Evolutionary conservation across 2,888 invertebrate species (phyloP).

Genomic region (Cryptocephalus moraei): DNA sequence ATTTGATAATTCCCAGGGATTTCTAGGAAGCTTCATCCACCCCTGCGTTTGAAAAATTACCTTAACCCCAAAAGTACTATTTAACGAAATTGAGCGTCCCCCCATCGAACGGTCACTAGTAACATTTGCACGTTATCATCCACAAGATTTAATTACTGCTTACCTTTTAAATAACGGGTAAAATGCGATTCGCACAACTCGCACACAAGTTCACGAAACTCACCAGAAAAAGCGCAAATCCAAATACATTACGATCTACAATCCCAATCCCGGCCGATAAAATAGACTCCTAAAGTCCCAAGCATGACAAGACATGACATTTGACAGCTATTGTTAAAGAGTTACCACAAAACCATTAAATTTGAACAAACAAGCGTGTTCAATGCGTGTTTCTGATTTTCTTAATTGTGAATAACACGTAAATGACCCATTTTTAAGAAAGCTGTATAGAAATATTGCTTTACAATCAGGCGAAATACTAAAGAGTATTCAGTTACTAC

Average conservation of each 20-base stretch:
- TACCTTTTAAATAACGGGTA: slow-evolving; percentile 35
- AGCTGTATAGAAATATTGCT: too few species aligned
- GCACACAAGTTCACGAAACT: slow-evolving; percentile 26
- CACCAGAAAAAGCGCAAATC: slow-evolving; percentile 38
- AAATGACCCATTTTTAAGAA: too few species aligned
- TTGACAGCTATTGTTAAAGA: too few species aligned
- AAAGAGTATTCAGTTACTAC: too few species aligned
- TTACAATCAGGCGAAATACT: too few species aligned
- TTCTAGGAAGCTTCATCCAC: slow-evolving; percentile 6
- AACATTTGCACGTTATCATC: too few species aligned
- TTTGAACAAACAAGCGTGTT: too few species aligned
- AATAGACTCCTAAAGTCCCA: background rate
- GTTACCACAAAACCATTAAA: too few species aligned
- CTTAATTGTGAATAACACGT: too few species aligned
- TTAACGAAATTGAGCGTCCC: background rate
- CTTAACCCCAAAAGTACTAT: slow-evolving; percentile 2
- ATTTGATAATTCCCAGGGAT: background rate
- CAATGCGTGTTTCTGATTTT: too few species aligned
- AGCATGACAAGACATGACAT: too few species aligned
- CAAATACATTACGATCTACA: slow-evolving; percentile 17
- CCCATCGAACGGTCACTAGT: background rate
- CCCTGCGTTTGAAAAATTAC: slow-evolving; percentile 6
- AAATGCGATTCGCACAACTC: slow-evolving; percentile 46
- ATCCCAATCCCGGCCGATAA: background rate
- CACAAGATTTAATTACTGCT: slow-evolving; percentile 6